A percentile compares a stretch with the other conserved stretches of the same genome.
Conservation (phyloP, 2,797 vertebrate genomes). For the Acrossocheilus wenchowensis region DNA sequence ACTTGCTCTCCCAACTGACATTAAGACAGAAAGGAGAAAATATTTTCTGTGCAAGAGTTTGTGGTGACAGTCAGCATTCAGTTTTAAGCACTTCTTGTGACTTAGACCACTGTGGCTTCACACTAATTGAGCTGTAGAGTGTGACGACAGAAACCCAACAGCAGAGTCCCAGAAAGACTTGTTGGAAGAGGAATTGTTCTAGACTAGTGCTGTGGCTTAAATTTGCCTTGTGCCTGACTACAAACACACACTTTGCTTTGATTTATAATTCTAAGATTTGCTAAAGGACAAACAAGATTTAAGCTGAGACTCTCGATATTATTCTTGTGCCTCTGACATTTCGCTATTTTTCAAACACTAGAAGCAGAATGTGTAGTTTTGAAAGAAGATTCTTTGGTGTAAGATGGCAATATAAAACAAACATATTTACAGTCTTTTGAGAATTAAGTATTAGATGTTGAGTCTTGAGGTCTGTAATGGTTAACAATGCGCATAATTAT, state of each 20-base stretch:
- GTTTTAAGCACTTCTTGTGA: conserved; percentile 4
- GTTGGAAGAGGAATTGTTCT: neutral
- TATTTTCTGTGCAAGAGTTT: neutral
- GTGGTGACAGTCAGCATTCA: neutral
- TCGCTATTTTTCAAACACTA: conserved; percentile 1
- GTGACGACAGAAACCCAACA: conserved; percentile 5
- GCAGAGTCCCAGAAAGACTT: conserved; percentile 4
- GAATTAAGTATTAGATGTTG: neutral
- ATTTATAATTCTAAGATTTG: neutral
- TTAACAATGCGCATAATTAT: neutral
- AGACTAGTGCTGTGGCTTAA: neutral
- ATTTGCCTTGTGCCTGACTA: neutral
- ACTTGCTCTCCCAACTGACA: neutral
- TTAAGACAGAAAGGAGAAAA: neutral
- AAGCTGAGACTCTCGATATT: neutral
- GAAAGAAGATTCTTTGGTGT: neutral
- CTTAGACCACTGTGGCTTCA: neutral
- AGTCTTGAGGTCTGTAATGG: neutral
- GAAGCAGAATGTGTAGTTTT: neutral
- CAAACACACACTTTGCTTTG: conserved; percentile 3
- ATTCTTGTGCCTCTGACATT: neutral
- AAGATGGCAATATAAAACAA: neutral
- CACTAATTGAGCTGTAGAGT: conserved; percentile 16
- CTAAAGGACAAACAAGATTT: conserved; percentile 4
- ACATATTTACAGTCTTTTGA: conserved; percentile 3